Conservation (phyloP, 2,888 invertebrate species). For the Drosophila austrosaltans region DNA sequence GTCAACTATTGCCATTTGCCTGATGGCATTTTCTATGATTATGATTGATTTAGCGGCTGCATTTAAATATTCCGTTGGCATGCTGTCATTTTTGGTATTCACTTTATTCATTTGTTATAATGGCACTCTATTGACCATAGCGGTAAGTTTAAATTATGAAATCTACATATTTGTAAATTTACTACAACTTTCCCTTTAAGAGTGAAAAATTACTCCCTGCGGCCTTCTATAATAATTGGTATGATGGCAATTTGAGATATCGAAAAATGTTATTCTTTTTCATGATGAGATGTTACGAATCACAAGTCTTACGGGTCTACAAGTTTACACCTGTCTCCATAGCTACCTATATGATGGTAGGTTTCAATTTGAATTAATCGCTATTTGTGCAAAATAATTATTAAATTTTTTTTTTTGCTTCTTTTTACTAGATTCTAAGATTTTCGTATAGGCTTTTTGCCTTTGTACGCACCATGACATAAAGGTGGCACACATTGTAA, state of each 20-base stretch:
- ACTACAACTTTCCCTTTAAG: constrained; percentile 39
- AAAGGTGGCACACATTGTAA: not conserved
- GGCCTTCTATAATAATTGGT: constrained; percentile 80
- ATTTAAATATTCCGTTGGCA: constrained; percentile 68
- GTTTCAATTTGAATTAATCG: constrained; percentile 19
- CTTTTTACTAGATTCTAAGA: constrained; percentile 63
- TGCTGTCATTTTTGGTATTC: constrained; percentile 71
- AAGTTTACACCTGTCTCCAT: constrained; percentile 77
- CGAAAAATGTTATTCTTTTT: constrained; percentile 74
- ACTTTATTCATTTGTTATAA: constrained; percentile 72
- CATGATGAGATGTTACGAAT: constrained; percentile 69
- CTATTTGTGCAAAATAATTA: too few relatives aligned
- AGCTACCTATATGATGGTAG: constrained; percentile 76
- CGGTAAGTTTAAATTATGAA: constrained; percentile 70
- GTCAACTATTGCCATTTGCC: constrained; percentile 77
- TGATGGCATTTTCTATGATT: constrained; percentile 75
- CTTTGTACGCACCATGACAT: constrained; percentile 57
- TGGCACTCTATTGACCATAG: constrained; percentile 67
- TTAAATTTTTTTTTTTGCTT: not conserved
- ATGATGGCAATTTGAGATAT: constrained; percentile 74
- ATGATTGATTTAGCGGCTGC: constrained; percentile 58
- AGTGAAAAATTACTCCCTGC: constrained; percentile 67
- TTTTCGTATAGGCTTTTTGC: constrained; percentile 77
- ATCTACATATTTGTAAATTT: not conserved
- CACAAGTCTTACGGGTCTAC: constrained; percentile 64